These are phyloP conservation scores for Brachionus calyciflorus DNA, from an alignment of 1,140 invertebrate genomes.

Conservation along the genomic window DNA sequence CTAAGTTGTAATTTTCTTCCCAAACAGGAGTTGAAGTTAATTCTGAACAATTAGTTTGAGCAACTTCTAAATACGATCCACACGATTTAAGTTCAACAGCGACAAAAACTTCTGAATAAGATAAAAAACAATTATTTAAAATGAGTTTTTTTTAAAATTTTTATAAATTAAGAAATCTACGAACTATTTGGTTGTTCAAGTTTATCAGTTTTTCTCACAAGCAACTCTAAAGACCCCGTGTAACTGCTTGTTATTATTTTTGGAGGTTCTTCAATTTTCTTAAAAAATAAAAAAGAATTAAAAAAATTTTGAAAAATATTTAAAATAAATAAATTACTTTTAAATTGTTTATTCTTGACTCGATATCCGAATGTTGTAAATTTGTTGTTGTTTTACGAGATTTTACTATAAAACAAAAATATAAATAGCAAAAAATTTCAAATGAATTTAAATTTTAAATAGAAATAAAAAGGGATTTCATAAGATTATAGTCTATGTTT, in stretches of 20 bases:
- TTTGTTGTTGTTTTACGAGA: constrained; percentile 32
- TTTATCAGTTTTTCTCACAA: constrained; percentile 14
- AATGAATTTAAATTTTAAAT: too few relatives aligned
- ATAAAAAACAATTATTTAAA: neutral
- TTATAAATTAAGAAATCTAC: neutral
- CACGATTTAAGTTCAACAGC: constrained; percentile 40
- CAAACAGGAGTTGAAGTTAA: constrained; percentile 24
- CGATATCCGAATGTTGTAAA: constrained; percentile 35
- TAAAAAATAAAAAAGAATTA: neutral
- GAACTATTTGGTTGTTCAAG: constrained; percentile 34
- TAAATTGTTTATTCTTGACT: constrained; percentile 29
- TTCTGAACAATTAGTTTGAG: constrained; percentile 26
- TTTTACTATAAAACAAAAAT: constrained; percentile 35
- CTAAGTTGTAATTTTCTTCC: constrained; percentile 43
- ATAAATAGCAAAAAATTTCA: neutral
- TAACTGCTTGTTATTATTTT: constrained; percentile 41
- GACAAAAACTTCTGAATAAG: constrained; percentile 20
- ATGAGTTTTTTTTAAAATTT: neutral
- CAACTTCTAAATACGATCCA: constrained; percentile 45
- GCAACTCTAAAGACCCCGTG: constrained; percentile 21
- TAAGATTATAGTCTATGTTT: neutral
- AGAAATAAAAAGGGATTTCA: too few relatives aligned
- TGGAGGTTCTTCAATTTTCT: constrained; percentile 41
- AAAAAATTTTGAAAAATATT: neutral
- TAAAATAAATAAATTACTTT: constrained; percentile 1